A percentile compares a stretch with the other conserved stretches of the same genome.
These are phyloP conservation scores for Agrotis ipsilon DNA, from an alignment of 2,888 invertebrate genomes.

Conservation along the genomic window DNA sequence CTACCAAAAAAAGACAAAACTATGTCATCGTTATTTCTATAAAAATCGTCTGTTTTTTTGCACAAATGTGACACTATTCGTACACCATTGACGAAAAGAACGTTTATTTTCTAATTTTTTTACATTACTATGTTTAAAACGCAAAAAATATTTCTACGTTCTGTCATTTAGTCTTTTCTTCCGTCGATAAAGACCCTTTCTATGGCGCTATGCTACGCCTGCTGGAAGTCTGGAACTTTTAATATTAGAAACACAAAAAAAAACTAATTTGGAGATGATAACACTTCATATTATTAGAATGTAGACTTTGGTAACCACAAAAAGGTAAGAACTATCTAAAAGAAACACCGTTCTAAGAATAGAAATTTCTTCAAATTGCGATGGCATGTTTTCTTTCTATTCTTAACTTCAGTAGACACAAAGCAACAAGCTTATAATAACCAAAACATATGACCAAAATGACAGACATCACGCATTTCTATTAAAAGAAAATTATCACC, in stretches of 20 bases:
- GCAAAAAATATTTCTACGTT: too few relatives aligned
- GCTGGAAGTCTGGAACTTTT: not conserved
- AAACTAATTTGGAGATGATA: not conserved
- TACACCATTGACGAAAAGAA: too few relatives aligned
- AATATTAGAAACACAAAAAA: not conserved
- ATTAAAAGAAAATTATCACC: constrained; percentile 37
- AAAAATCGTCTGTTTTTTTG: too few relatives aligned
- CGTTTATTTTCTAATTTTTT: too few relatives aligned
- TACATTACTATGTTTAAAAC: too few relatives aligned
- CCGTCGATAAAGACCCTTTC: too few relatives aligned
- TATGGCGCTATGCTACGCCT: too few relatives aligned
- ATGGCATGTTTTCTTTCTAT: constrained; percentile 22
- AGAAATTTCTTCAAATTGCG: constrained; percentile 10
- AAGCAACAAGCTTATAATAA: constrained; percentile 34
- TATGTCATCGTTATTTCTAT: too few relatives aligned
- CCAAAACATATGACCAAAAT: constrained; percentile 27
- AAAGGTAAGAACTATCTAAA: not conserved
- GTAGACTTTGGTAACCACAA: not conserved
- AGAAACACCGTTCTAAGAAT: constrained; percentile 7
- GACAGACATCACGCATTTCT: constrained; percentile 25
- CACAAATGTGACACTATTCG: too few relatives aligned
- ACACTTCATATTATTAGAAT: not conserved
- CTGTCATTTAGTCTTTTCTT: too few relatives aligned
- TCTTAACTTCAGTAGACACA: constrained; percentile 1
- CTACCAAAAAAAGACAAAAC: too few relatives aligned